These are phyloP conservation scores for Clarias macrocephalus DNA, from an alignment of 2,113 vertebrate species.

Conservation along the genomic window DNA sequence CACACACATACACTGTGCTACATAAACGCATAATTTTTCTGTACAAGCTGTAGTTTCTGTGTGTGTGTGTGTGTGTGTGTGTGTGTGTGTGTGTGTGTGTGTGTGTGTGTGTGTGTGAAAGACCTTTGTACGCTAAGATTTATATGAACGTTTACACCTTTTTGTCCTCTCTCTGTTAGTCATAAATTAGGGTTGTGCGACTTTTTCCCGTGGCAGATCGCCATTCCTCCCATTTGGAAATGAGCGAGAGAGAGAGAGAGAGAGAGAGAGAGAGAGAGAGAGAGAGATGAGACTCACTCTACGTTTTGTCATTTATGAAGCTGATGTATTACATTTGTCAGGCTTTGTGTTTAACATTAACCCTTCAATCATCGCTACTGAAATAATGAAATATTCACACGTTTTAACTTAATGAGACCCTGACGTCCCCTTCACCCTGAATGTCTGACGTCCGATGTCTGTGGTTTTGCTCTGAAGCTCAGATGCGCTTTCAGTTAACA, in stretches of 20 bases:
- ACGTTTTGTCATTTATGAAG: not conserved
- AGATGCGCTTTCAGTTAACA: not conserved
- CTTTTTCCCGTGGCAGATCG: not conserved
- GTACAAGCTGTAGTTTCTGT: not conserved
- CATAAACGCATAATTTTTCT: not conserved
- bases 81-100: conserved; percentile 5
- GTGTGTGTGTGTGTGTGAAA: not conserved
- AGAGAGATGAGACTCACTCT: not conserved
- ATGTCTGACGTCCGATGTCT: not conserved
- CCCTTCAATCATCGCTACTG: not conserved
- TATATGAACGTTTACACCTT: not conserved
- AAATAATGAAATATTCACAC: not conserved
- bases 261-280: no score
- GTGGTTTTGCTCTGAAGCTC: not conserved
- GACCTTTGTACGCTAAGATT: not conserved
- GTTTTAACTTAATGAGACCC: not conserved
- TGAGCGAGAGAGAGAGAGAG: not conserved
- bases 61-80: not conserved
- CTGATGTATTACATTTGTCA: not conserved
- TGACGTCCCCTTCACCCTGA: not conserved
- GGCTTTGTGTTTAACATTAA: not conserved
- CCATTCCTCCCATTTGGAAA: not conserved
- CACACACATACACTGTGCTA: no score
- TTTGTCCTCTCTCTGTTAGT: not conserved
- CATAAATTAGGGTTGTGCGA: not conserved